Evolutionary conservation across 2,888 invertebrate species (phyloP).

Genomic region (Stegana nigrithorax): DNA sequence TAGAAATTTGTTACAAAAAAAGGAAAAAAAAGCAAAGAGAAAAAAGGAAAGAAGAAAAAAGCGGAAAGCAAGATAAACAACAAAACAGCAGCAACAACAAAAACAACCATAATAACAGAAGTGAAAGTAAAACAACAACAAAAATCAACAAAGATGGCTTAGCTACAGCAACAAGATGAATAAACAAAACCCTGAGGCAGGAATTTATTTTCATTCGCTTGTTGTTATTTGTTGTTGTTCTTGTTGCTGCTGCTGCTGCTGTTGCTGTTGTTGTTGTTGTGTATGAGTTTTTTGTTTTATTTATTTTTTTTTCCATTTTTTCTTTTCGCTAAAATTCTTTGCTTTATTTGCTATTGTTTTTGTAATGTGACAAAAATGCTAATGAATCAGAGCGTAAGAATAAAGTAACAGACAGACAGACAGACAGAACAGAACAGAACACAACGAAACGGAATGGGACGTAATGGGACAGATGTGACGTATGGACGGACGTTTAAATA

Average conservation of each 20-base stretch:
- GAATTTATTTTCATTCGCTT: neutral
- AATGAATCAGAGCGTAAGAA: conserved; percentile 42
- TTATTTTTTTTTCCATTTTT: neutral
- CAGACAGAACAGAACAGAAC: neutral
- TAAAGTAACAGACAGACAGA: conserved; percentile 8
- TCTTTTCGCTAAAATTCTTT: conserved; percentile 3
- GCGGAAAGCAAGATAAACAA: conserved; percentile 17
- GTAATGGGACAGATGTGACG: too few species aligned
- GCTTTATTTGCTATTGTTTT: conserved; percentile 9
- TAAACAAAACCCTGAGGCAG: conserved; percentile 15
- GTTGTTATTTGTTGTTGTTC: neutral
- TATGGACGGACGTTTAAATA: neutral
- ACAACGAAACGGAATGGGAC: too few species aligned
- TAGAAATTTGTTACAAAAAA: conserved; percentile 18
- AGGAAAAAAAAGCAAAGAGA: conserved; percentile 13
- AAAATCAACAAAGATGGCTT: conserved; percentile 24
- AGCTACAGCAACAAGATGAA: too few species aligned
- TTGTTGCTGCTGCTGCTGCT: too few species aligned
- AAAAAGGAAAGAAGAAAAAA: neutral
- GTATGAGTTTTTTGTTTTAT: neutral
- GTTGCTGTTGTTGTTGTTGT: neutral
- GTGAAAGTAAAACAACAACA: conserved; percentile 33
- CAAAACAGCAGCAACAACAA: conserved; percentile 12
- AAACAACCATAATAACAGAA: conserved; percentile 9
- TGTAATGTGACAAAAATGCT: conserved; percentile 47